Conservation (phyloP, 2,888 invertebrate species). For the Drosophila borealis region DNA sequence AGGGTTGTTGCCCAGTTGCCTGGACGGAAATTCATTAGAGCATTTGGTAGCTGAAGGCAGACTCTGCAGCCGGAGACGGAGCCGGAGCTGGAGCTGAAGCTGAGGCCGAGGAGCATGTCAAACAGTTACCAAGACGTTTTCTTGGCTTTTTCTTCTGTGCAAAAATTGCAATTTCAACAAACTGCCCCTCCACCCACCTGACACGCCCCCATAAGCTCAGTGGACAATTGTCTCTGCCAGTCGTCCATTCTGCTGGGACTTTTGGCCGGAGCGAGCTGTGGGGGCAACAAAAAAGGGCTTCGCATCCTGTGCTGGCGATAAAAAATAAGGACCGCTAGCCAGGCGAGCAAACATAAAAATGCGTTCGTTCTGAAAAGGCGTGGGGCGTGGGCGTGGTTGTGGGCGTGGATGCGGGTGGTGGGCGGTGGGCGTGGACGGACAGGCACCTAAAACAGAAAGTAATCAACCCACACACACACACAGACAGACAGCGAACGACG, state of each 20-base stretch:
- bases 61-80: not conserved
- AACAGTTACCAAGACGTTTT: slow-evolving; percentile 76
- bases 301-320: slow-evolving; percentile 57
- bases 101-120: slow-evolving; percentile 69
- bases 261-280: not conserved
- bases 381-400: not conserved
- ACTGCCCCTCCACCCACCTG: slow-evolving; percentile 12
- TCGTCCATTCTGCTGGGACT: slow-evolving; percentile 23
- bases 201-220: slow-evolving; percentile 11
- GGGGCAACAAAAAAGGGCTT: slow-evolving; percentile 47
- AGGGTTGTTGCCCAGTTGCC: slow-evolving; percentile 60
- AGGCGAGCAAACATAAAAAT: slow-evolving; percentile 78
- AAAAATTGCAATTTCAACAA: slow-evolving; percentile 77
- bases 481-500: slow-evolving; percentile 26
- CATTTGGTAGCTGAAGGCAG: slow-evolving; percentile 61
- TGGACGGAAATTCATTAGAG: slow-evolving; percentile 81
- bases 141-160: slow-evolving; percentile 68
- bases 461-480: slow-evolving; percentile 68
- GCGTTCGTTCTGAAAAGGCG: slow-evolving; percentile 66
- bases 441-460: slow-evolving; percentile 79
- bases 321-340: slow-evolving; percentile 78
- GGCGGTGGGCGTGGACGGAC: slow-evolving; percentile 49
- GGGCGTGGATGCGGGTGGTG: slow-evolving; percentile 2
- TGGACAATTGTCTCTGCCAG: slow-evolving; percentile 74
- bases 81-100: not conserved